A percentile compares a stretch with the other conserved stretches of the same genome.
Conservation (phyloP, 2,888 invertebrate species). For the Orthosia incerta region DNA sequence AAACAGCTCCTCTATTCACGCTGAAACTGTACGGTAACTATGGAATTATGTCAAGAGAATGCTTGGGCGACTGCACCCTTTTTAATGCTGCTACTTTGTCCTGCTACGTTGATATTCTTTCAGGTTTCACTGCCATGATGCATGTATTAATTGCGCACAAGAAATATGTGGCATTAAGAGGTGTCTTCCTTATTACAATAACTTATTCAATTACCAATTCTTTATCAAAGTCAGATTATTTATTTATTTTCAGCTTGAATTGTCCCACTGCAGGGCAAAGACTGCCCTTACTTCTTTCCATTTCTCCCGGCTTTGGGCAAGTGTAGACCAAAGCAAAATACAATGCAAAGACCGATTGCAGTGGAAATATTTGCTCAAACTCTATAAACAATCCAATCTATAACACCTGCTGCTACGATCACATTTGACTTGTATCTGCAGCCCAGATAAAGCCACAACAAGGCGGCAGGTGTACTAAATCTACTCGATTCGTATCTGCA, state of each 20-base stretch:
- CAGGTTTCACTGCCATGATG: not conserved
- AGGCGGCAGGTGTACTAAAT: slow-evolving; percentile 27
- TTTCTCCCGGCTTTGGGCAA: too few species aligned
- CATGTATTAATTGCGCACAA: too few species aligned
- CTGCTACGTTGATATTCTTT: not conserved
- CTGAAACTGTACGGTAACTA: slow-evolving; percentile 23
- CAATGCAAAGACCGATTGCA: not conserved
- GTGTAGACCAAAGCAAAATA: not conserved
- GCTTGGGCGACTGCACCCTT: not conserved
- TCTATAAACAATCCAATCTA: not conserved
- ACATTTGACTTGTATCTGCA: not conserved
- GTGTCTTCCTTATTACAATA: not conserved
- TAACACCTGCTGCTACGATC: not conserved
- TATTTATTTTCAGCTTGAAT: too few species aligned
- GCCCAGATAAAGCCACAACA: not conserved
- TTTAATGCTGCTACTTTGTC: not conserved
- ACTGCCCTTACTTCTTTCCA: too few species aligned
- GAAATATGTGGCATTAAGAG: too few species aligned
- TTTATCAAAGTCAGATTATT: too few species aligned
- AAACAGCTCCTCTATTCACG: slow-evolving; percentile 19
- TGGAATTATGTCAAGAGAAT: slow-evolving; percentile 12
- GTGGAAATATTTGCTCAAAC: not conserved
- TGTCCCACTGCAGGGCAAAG: too few species aligned
- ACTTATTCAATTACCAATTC: not conserved
- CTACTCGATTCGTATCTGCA: slow-evolving; percentile 33